A percentile compares a stretch with the other conserved stretches of the same genome.
These are phyloP conservation scores for Siderastrea siderea DNA, from an alignment of 92 coral and sea anemone species.

Conservation along the genomic window DNA sequence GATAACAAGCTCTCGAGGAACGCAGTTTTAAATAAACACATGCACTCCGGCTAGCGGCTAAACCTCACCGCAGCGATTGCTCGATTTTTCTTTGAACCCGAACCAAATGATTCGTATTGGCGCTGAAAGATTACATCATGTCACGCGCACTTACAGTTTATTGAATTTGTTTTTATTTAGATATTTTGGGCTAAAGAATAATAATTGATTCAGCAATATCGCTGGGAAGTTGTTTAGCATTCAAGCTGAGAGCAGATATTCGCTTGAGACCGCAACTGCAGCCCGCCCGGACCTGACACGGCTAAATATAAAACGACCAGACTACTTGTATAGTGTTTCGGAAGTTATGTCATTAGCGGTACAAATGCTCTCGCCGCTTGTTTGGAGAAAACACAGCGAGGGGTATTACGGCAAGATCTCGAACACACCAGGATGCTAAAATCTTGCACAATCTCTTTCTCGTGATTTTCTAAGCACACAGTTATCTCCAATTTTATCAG, in stretches of 20 bases:
- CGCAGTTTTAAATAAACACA: constrained; percentile 13
- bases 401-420: not conserved
- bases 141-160: not conserved
- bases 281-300: constrained; percentile 11
- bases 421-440: not conserved
- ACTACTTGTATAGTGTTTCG: constrained; percentile 31
- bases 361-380: constrained; percentile 33
- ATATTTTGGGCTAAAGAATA: too few species aligned
- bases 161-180: not conserved
- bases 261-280: constrained; percentile 2
- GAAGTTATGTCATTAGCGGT: constrained; percentile 48
- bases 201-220: not conserved
- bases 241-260: constrained; percentile 27
- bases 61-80: constrained; percentile 13
- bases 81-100: not conserved
- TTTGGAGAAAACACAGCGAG: constrained; percentile 25
- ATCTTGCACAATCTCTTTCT: constrained; percentile 3
- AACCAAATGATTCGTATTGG: not conserved
- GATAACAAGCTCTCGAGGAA: not conserved
- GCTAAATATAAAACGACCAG: not conserved
- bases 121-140: not conserved
- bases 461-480: constrained; percentile 6
- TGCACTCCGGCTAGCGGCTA: constrained; percentile 10
- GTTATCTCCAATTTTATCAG: constrained; percentile 26
- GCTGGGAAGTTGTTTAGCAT: not conserved